Base-by-base conservation (phyloP, 2,888 invertebrate species). In the Cosmia pyralina region DNA sequence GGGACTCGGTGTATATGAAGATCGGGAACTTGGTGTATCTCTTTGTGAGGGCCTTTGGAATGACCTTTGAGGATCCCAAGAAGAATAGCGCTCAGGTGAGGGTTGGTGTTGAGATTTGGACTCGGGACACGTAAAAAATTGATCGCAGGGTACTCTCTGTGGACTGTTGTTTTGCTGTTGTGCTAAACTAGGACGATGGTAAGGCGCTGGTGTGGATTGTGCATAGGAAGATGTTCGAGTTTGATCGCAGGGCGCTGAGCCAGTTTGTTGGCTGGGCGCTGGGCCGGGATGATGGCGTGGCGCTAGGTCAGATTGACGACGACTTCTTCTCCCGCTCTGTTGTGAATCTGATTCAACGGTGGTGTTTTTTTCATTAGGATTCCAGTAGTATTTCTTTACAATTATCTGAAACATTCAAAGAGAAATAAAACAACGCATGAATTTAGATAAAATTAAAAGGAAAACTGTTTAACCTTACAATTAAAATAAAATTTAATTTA, bases 381-480 rank as follows among this genome's bases (percentile, higher is more conserved):
- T 89, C 93, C 93, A 93, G 48, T 88, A 84, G 69, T 89, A 91
- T 73, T 94, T 91, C 70, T 91, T 92, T 4, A 93, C 82, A 4
- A 90, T 77, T 0, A 92, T 80, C 74, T 89, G 87, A 5, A 92
- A 91, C 75, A 38, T 83, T n/a, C n/a, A n/a, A n/a, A n/a, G n/a
- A n/a, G n/a, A 59, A 22, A 28, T 13, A 50, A 34, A n/a, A 34
- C 11, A 0, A 34, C 15, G 15, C 19, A 48, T n/a, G 38, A 48
- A 41, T 41, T 22, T n/a, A 10, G 22, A 50, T 15, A 1, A 34
- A 34, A 34, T 65, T n/a, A 8, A 34, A n/a, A 22, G n/a, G 3
- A 10, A 15, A 34, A 1, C n/a, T 28, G 28, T 28, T 28, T n/a
- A n/a, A n/a, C n/a, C n/a, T n/a, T n/a, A n/a, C n/a, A n/a, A 28